These are phyloP conservation scores for Drosophila hawaiiensis DNA, from an alignment of 2,888 invertebrate genomes.

Conservation along the genomic window DNA sequence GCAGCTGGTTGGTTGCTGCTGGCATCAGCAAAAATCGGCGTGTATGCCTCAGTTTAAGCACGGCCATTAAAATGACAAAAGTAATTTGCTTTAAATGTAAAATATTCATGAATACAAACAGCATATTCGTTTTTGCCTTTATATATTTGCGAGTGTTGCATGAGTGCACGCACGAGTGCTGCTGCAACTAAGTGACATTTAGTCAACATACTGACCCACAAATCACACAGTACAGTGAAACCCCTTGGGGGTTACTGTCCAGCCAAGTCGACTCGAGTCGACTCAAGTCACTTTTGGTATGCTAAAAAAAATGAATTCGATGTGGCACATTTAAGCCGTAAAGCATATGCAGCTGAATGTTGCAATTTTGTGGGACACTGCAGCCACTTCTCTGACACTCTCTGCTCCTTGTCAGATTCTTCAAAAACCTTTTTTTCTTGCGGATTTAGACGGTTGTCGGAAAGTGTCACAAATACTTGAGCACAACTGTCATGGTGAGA, in stretches of 20 bases:
- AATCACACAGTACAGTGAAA: conserved; percentile 29
- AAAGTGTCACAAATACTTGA: conserved; percentile 73
- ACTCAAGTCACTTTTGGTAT: conserved; percentile 1
- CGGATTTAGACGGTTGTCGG: conserved; percentile 59
- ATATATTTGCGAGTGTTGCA: conserved; percentile 8
- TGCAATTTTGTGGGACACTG: conserved; percentile 19
- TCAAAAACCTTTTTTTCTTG: conserved; percentile 30
- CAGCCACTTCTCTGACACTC: conserved; percentile 12
- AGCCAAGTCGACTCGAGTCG: conserved; percentile 19
- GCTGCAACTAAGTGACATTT: conserved; percentile 52
- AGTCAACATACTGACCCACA: conserved; percentile 54
- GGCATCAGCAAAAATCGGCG: neutral
- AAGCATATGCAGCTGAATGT: conserved; percentile 24
- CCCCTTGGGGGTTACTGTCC: conserved; percentile 43
- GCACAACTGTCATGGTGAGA: conserved; percentile 30
- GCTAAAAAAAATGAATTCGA: conserved; percentile 59
- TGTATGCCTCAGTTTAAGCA: conserved; percentile 48
- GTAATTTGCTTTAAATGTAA: conserved; percentile 71
- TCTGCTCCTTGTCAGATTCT: conserved; percentile 33
- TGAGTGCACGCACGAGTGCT: neutral
- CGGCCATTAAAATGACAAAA: conserved; percentile 73
- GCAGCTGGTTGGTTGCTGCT: conserved; percentile 1
- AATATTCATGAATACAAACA: conserved; percentile 46
- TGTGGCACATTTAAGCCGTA: conserved; percentile 62
- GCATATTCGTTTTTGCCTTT: conserved; percentile 7